A percentile compares a stretch with the other conserved stretches of the same genome.
These are phyloP conservation scores for Paralichthys olivaceus DNA, from an alignment of 2,113 vertebrate genomes.

Conservation along the genomic window DNA sequence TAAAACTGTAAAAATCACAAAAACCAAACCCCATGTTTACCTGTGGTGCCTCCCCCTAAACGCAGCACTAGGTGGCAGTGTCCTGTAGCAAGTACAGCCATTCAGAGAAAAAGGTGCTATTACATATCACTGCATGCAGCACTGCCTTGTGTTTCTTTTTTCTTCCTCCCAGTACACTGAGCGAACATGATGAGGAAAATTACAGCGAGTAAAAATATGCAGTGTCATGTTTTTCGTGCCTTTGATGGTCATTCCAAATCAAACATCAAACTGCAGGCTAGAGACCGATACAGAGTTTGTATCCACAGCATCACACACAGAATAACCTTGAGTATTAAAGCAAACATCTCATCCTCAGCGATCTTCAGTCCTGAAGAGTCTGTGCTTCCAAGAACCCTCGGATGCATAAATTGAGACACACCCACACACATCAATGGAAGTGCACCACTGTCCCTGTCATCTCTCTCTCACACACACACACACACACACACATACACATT, in stretches of 20 bases:
- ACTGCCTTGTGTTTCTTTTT: slow-evolving; percentile 28
- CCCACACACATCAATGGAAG: slow-evolving; percentile 69
- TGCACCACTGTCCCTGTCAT: slow-evolving; percentile 40
- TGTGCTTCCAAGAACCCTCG: slow-evolving; percentile 43
- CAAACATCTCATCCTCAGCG: slow-evolving; percentile 31
- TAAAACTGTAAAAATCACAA: no score
- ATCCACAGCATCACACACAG: background rate
- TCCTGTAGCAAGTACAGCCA: slow-evolving; percentile 47
- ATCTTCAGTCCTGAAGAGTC: slow-evolving; percentile 30
- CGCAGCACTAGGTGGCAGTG: slow-evolving; percentile 70
- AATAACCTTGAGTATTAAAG: slow-evolving; percentile 32
- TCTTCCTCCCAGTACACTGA: slow-evolving; percentile 7
- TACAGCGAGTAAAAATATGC: slow-evolving; percentile 35
- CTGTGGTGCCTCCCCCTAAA: background rate
- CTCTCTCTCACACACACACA: background rate
- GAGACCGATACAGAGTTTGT: background rate
- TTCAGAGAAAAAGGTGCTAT: slow-evolving; percentile 53
- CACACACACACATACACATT: slow-evolving; percentile 27
- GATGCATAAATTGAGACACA: slow-evolving; percentile 77
- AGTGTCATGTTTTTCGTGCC: background rate
- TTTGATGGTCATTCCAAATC: background rate
- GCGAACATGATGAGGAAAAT: slow-evolving; percentile 43
- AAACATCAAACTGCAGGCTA: background rate
- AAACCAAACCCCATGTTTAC: background rate
- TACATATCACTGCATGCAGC: slow-evolving; percentile 50